Evolutionary conservation across 64 coral and sea anemone genomes (phyloP).

Genomic region (Porites australiensis): DNA sequence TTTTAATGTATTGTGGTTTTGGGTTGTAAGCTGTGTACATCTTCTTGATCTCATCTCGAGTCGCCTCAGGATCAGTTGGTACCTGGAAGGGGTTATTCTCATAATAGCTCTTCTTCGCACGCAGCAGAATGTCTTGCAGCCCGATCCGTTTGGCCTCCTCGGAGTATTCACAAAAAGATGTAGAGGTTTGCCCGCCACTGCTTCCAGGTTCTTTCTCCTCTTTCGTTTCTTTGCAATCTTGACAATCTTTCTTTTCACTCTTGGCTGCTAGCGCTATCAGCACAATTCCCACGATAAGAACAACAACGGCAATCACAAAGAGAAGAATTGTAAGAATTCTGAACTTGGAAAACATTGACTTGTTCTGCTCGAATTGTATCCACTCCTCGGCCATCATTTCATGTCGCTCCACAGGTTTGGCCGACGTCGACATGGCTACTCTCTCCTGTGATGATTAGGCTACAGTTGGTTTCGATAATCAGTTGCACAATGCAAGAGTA

Average conservation of each 20-base stretch:
- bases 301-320: background rate
- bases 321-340: background rate
- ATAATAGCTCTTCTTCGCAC: conserved; percentile 35
- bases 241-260: background rate
- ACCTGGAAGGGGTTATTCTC: conserved; percentile 29
- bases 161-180: conserved; percentile 23
- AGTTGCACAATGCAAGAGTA: no score
- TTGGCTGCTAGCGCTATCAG: background rate
- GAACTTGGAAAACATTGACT: background rate
- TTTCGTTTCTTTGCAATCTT: no score
- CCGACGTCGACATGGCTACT: background rate
- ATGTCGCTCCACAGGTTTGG: background rate
- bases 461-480: no score
- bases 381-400: background rate
- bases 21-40: conserved; percentile 27
- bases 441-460: no score
- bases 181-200: background rate
- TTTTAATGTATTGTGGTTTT: background rate
- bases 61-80: conserved; percentile 23
- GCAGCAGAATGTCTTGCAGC: background rate
- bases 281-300: background rate
- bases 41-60: conserved; percentile 11
- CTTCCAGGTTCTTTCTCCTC: background rate
- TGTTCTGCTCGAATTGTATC: background rate
- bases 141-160: conserved; percentile 15